These are phyloP conservation scores for Ptilonorhynchus violaceus DNA, from an alignment of 2,113 vertebrate genomes.

Conservation along the genomic window DNA sequence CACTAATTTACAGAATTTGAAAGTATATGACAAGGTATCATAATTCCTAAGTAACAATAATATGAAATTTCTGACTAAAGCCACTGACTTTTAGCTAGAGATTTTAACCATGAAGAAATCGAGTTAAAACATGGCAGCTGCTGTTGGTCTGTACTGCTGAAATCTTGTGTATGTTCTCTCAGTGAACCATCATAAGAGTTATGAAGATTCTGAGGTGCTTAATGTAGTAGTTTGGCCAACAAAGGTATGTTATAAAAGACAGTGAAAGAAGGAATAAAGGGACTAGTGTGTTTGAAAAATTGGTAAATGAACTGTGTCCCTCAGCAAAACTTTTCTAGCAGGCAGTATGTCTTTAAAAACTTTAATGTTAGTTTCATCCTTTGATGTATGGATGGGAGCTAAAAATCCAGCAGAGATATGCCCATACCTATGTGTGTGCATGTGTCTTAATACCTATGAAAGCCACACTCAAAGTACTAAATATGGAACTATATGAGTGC, in stretches of 20 bases:
- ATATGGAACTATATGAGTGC: not conserved
- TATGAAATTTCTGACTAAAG: not conserved
- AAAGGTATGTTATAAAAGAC: not conserved
- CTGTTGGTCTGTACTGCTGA: not conserved
- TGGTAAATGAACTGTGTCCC: not conserved
- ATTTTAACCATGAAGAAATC: not conserved
- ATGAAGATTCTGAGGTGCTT: not conserved
- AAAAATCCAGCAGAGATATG: not conserved
- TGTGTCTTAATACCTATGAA: not conserved
- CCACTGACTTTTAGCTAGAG: not conserved
- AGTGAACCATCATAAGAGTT: not conserved
- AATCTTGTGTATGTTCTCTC: not conserved
- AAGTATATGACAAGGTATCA: not conserved
- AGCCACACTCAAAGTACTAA: not conserved
- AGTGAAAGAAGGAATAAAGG: not conserved
- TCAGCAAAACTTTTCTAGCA: not conserved
- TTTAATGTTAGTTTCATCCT: not conserved
- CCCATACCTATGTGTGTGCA: fast-evolving
- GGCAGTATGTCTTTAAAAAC: not conserved
- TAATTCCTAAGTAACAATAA: not conserved
- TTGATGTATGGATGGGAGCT: not conserved
- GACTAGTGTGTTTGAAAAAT: not conserved
- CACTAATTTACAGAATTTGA: not conserved
- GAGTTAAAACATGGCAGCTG: not conserved
- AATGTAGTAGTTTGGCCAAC: not conserved